Evolutionary conservation across 2,797 vertebrate genomes (phyloP), one percentile per base, ranked within the genome.

Genomic region (Alosa sapidissima): DNA sequence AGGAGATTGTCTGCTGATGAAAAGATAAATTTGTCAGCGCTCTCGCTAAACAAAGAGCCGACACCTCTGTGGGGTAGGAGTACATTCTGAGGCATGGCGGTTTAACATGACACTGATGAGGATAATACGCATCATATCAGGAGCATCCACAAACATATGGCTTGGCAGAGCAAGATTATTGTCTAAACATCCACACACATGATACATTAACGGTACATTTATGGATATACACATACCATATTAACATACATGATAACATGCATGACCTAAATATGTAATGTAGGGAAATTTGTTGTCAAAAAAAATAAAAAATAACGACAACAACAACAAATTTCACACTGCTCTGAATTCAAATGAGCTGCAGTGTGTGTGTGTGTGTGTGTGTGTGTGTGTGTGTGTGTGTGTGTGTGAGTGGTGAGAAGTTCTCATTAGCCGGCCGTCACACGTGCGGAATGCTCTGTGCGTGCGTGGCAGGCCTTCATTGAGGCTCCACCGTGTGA

Each of bases 181-280:
- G 47, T 78, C 72, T 78, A 19, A 8, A 78, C 41, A 47, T 75
- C 65, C 65, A 72, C 28, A 13, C 28, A 36, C 28, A 36, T 78
- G 41, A 78, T 47, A 5, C 2, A 19, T 78, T 47, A 45, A 8
- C 8, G 54, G 2, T 3, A 19, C 3, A 55, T 55, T 78, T 19
- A 47, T 16, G 16, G 72, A 78, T 36, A 19, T 7, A n/a, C 21
- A 78, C 19, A 78, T 21, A 45, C 36, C 72, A 47, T 45, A 41
- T 75, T 75, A 75, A 75, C 33, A 75, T 78, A 47, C 10, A 75
- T 16, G 68, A 41, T 41, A 75, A 75, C 68, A 75, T 19, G 8
- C 5, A 1, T 75, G 68, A 75, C 68, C 68, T 75, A 19, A 78
- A 78, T 78, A 45, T 36, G 36, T 78, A 47, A 78, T 13, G 68